Evolutionary conservation across 2,888 invertebrate genomes (phyloP), one percentile per base, ranked within the genome.

Genomic region (Calameuta pallipes): DNA sequence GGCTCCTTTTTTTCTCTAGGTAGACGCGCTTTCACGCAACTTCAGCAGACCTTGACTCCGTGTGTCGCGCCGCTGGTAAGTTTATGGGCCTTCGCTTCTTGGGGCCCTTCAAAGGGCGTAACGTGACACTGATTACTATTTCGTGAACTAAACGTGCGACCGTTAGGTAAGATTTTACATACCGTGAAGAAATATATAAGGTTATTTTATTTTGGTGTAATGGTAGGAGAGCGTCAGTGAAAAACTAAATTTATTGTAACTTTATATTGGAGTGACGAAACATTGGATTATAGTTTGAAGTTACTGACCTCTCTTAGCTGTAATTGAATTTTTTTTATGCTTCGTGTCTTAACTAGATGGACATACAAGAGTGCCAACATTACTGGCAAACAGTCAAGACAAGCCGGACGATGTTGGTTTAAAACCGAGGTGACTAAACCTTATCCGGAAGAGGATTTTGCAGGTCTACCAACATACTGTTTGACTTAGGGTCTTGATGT

Each of bases 61-160:
- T 83, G 83, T 86, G 86, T 85, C 86, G 84, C 83, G 82, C 82
- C 80, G 82, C 81, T 80, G 79, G 77, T 79, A 80, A 76, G 80
- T 87, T 88, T 88, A 87, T 84, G 87, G 85, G 83, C 83, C 84
- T 80, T 83, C 81, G 84, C 83, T 79, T 34, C 33, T 71, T 71
- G 80, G 71, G 74, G 83, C 83, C 84, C 84, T 83, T 87, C 87
- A 87, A 87, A 88, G 86, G 82, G 80, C 78, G 87, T 83, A 88
- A 87, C 84, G 77, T 81, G 85, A 88, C 85, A 84, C 88, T 86
- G 85, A 88, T 88, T 87, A 87, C 87, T 85, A 83, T 85, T 86
- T 86, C 81, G 84, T 83, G 82, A 85, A 82, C 81, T 74, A 74
- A 80, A 77, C 37, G 76, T 73, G 56, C 75, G 41, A 71, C 71